These are phyloP conservation scores for Armadillidium nasatum DNA, from an alignment of 1,140 invertebrate species.

Conservation along the genomic window DNA sequence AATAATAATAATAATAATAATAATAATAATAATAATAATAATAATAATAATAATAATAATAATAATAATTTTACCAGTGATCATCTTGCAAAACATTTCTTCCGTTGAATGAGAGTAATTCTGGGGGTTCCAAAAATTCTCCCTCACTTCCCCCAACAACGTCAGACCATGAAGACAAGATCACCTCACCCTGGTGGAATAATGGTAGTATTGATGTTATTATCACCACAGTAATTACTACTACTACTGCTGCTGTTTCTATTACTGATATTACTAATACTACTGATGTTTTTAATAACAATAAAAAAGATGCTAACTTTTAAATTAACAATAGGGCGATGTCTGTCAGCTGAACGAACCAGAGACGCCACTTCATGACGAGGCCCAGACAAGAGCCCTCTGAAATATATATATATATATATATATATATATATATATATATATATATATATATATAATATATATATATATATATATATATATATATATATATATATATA, in stretches of 20 bases:
- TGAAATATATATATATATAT: conserved; percentile 54
- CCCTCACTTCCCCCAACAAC: conserved; percentile 81
- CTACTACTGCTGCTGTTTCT: background rate
- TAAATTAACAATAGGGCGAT: conserved; percentile 85
- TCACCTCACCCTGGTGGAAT: conserved; percentile 68
- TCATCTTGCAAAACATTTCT: conserved; percentile 83
- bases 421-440: too few relatives aligned
- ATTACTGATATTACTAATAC: too few relatives aligned
- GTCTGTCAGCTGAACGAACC: conserved; percentile 75
- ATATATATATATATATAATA: too few relatives aligned
- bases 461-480: too few relatives aligned
- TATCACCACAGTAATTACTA: background rate
- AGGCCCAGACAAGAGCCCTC: conserved; percentile 81
- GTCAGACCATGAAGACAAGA: conserved; percentile 89
- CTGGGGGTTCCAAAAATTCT: conserved; percentile 71
- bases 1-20: too few relatives aligned
- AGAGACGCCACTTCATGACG: conserved; percentile 90
- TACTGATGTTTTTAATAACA: too few relatives aligned
- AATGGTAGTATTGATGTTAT: conserved; percentile 10
- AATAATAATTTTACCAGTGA: conserved; percentile 79
- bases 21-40: too few relatives aligned
- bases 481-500: too few relatives aligned
- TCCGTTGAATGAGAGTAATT: conserved; percentile 90
- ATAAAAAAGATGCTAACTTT: too few relatives aligned
- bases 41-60: background rate